Conservation (phyloP, 2,113 vertebrate species). For the Alethe castanea region DNA sequence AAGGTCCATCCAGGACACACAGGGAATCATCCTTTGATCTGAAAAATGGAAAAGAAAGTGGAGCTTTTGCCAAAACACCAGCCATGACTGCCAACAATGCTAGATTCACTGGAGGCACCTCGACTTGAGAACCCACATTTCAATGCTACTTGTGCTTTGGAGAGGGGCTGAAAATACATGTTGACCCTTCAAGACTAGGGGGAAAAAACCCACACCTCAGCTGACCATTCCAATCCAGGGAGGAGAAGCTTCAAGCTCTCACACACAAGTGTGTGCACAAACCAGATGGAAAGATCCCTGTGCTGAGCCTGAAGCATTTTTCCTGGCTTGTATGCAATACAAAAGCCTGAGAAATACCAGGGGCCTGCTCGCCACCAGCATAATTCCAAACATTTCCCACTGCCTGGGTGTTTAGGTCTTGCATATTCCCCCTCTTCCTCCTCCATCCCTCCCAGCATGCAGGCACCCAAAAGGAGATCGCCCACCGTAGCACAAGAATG, state of each 20-base stretch:
- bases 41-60: background rate
- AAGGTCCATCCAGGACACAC: background rate
- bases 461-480: background rate
- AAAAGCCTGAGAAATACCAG: background rate
- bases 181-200: background rate
- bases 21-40: background rate
- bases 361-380: background rate
- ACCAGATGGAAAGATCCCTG: background rate
- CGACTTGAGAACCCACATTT: background rate
- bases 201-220: background rate
- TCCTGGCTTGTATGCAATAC: background rate
- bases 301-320: background rate
- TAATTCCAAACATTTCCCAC: background rate
- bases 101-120: background rate
- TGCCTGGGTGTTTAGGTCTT: background rate
- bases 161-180: rapidly evolving
- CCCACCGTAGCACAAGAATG: background rate
- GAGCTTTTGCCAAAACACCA: background rate
- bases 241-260: background rate
- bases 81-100: rapidly evolving
- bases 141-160: background rate
- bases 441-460: background rate
- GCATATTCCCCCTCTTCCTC: background rate
- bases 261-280: background rate
- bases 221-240: background rate